Evolutionary conservation across 2,113 vertebrate genomes (phyloP).

Genomic region (Amphilophus citrinellus): DNA sequence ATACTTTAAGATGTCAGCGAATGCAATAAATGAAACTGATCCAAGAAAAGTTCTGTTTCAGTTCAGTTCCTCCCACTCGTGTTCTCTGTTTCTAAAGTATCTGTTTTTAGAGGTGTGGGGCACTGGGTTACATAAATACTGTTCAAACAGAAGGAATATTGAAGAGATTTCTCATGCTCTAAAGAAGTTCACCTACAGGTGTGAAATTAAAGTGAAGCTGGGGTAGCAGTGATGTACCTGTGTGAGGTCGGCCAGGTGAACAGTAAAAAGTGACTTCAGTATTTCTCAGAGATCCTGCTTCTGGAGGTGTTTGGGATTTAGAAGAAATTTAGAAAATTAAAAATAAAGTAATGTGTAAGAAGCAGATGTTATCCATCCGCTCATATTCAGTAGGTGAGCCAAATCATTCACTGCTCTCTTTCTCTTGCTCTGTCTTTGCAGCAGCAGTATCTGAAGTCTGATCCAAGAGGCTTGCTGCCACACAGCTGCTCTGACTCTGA

Average conservation of each 20-base stretch:
- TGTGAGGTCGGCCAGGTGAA: background rate
- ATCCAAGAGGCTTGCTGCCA: too few species aligned
- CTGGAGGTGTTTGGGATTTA: background rate
- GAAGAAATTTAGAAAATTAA: too few species aligned
- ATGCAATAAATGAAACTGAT: background rate
- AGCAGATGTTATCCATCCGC: too few species aligned
- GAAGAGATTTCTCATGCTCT: background rate
- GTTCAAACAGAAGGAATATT: background rate
- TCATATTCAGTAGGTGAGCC: too few species aligned
- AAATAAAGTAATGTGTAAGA: too few species aligned
- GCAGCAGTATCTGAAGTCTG: too few species aligned
- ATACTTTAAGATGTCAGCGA: background rate
- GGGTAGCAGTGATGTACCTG: background rate
- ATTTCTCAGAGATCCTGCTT: background rate
- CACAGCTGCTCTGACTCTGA: too few species aligned
- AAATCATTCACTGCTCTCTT: background rate
- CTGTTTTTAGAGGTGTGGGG: background rate
- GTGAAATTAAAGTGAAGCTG: background rate
- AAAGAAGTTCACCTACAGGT: background rate
- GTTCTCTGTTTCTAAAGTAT: background rate
- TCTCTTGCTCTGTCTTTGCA: background rate
- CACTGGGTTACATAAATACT: background rate
- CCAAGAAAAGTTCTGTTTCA: background rate
- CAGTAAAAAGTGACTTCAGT: too few species aligned
- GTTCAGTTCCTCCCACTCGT: constrained; percentile 27